Percentiles rank a stretch among this genome's conserved stretches.
phyloP scores from a whole-genome alignment of 1,140 invertebrate species.

The Trichogramma pretiosum region DNA sequence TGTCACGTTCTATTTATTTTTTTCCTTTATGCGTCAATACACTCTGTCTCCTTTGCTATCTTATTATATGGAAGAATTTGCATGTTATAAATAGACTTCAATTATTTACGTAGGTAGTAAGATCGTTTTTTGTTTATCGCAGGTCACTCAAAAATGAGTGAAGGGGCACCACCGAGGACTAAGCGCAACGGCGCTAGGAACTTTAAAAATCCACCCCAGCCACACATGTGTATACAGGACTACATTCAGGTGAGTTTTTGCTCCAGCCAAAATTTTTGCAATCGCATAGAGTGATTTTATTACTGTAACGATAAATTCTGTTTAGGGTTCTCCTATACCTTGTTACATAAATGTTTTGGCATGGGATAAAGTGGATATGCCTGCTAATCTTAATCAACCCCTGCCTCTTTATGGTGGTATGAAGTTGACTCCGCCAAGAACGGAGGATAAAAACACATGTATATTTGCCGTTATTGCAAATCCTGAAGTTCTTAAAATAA shows the following conservation, averaged over 20 bases:
- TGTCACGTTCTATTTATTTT: too few species aligned
- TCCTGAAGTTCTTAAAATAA: conserved; percentile 56
- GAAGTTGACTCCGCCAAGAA: conserved; percentile 54
- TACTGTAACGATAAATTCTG: not conserved
- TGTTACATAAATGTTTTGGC: conserved; percentile 61
- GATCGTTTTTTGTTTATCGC: too few species aligned
- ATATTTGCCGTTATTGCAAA: conserved; percentile 65
- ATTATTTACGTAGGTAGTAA: too few species aligned
- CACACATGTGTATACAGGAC: conserved; percentile 66
- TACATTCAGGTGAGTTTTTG: conserved; percentile 44
- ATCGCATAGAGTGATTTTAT: not conserved
- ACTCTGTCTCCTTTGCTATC: too few species aligned
- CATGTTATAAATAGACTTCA: too few species aligned
- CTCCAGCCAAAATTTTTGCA: not conserved
- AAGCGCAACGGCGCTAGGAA: conserved; percentile 43
- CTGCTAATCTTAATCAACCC: conserved; percentile 52
- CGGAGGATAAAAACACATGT: conserved; percentile 49
- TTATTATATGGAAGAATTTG: too few species aligned
- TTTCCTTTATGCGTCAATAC: too few species aligned
- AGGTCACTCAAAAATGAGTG: conserved; percentile 29
- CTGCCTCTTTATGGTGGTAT: conserved; percentile 63
- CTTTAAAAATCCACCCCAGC: conserved; percentile 64
- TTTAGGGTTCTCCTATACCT: conserved; percentile 34
- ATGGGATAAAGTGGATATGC: conserved; percentile 61
- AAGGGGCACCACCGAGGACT: conserved; percentile 27